Evolutionary conservation across 1,140 invertebrate species (phyloP).

Genomic region (Bombus waltoni): DNA sequence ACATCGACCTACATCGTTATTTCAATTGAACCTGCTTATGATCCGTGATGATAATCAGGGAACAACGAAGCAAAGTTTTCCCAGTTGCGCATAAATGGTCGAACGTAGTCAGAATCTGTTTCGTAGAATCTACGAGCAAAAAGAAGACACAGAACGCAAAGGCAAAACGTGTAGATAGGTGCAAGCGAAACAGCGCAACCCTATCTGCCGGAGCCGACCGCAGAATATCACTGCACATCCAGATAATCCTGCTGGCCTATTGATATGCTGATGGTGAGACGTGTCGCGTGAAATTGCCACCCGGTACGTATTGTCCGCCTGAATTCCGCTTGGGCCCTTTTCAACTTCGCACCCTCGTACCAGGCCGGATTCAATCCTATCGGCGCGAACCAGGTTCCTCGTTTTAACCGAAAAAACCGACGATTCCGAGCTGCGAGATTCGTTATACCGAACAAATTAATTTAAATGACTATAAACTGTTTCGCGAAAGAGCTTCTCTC

Average conservation of each 20-base stretch:
- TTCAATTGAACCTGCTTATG: neutral
- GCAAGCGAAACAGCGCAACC: slow-evolving; percentile 73
- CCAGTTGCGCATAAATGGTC: neutral
- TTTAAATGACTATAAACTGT: too few species aligned
- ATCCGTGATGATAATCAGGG: neutral
- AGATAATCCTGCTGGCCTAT: slow-evolving; percentile 81
- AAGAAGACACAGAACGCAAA: neutral
- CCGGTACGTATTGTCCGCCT: slow-evolving; percentile 80
- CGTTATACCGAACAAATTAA: neutral
- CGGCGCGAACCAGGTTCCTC: slow-evolving; percentile 68
- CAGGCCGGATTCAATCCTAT: slow-evolving; percentile 72
- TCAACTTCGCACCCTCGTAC: slow-evolving; percentile 65
- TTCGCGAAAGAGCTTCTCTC: neutral
- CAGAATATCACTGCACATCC: slow-evolving; percentile 80
- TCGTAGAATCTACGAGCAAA: slow-evolving; percentile 44
- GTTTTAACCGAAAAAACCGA: slow-evolving; percentile 60
- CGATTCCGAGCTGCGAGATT: slow-evolving; percentile 7
- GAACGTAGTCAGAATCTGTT: neutral
- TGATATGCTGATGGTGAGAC: slow-evolving; percentile 83
- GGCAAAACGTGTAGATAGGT: slow-evolving; percentile 39
- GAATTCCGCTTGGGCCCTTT: slow-evolving; percentile 75
- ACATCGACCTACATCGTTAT: neutral
- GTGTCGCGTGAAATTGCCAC: slow-evolving; percentile 84
- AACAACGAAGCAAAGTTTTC: slow-evolving; percentile 30
- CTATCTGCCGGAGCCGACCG: slow-evolving; percentile 81